Conservation (phyloP, 2,888 invertebrate genomes). For the Onchidella celtica region DNA sequence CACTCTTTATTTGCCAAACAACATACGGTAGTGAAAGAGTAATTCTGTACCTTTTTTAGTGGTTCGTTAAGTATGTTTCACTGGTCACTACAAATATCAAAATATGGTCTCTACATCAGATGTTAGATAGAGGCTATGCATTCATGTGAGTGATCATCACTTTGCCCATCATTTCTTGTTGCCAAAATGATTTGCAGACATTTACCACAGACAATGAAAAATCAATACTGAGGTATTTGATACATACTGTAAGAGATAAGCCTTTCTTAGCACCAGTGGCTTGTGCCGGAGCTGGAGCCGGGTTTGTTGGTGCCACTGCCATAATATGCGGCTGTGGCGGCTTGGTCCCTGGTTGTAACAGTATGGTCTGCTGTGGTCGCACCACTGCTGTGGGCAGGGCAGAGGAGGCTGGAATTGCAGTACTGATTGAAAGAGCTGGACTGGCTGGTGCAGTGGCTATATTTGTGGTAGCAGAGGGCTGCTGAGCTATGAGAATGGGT, state of each 20-base stretch:
- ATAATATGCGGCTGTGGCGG: slow-evolving; percentile 36
- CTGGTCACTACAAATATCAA: too few species aligned
- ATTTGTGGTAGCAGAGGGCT: slow-evolving; percentile 29
- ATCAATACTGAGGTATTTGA: too few species aligned
- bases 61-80: too few species aligned
- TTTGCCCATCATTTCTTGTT: too few species aligned
- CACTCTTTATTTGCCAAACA: too few species aligned
- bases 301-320: not conserved
- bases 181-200: too few species aligned
- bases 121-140: too few species aligned
- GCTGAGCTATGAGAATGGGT: slow-evolving; percentile 49
- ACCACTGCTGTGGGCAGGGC: slow-evolving; percentile 54
- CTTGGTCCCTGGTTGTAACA: slow-evolving; percentile 30
- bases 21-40: too few species aligned
- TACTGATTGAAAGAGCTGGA: slow-evolving; percentile 43
- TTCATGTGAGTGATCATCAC: too few species aligned
- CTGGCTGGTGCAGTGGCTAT: slow-evolving; percentile 53
- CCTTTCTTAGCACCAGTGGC: slow-evolving; percentile 69
- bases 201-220: not conserved
- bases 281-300: slow-evolving; percentile 14
- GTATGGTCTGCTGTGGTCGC: slow-evolving; percentile 27
- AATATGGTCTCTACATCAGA: too few species aligned
- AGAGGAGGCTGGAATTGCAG: slow-evolving; percentile 54
- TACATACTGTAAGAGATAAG: slow-evolving; percentile 78
- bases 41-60: too few species aligned